Conservation (phyloP, 2,113 vertebrate species). For the Myodes glareolus region DNA sequence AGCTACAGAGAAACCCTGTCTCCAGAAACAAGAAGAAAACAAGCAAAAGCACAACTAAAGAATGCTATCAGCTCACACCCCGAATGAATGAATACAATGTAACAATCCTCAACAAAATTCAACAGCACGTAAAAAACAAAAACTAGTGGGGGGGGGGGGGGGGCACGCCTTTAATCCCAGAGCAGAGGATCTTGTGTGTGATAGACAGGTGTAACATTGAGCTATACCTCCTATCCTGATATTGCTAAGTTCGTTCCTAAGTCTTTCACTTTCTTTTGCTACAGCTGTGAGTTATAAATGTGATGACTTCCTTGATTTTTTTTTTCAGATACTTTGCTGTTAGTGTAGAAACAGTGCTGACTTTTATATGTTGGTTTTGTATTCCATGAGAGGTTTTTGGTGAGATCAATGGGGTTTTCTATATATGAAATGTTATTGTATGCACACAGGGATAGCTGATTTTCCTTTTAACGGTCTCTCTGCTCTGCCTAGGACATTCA, state of each 20-base stretch:
- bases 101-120: not conserved
- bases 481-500: not conserved
- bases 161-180: no score
- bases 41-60: not conserved
- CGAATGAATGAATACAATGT: not conserved
- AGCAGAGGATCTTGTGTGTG: not conserved
- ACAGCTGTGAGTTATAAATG: not conserved
- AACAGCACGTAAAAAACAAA: not conserved
- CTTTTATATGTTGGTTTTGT: not conserved
- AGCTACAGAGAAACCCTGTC: no score
- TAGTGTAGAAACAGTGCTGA: not conserved
- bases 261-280: not conserved
- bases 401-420: not conserved
- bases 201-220: not conserved
- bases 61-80: not conserved
- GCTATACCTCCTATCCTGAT: not conserved
- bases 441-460: not conserved
- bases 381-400: not conserved
- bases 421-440: not conserved
- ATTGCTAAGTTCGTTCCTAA: not conserved
- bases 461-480: not conserved
- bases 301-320: not conserved
- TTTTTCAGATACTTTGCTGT: not conserved
- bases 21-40: no score
- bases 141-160: no score